These are phyloP conservation scores for Drosophila sturtevanti DNA, from an alignment of 1,140 invertebrate species.

Conservation along the genomic window DNA sequence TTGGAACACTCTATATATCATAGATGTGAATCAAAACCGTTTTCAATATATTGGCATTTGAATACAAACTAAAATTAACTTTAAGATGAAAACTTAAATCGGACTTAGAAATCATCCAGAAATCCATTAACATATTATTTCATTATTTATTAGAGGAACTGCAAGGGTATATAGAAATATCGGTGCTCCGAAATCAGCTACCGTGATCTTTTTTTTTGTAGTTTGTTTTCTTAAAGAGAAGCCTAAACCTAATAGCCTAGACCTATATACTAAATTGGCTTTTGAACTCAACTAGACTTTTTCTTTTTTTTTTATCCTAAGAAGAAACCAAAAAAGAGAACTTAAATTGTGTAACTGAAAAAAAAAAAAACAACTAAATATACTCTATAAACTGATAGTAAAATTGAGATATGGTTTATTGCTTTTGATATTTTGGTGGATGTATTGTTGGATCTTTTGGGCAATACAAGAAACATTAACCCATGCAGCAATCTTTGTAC, in stretches of 20 bases:
- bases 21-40: too few relatives aligned
- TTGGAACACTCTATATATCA: too few relatives aligned
- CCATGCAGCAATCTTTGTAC: conserved; percentile 5
- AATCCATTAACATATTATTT: too few relatives aligned
- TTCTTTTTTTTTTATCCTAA: not conserved
- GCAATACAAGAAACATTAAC: conserved; percentile 9
- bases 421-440: conserved; percentile 7
- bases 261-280: conserved; percentile 1
- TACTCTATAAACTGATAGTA: not conserved
- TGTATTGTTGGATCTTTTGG: conserved; percentile 2
- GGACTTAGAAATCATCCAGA: not conserved
- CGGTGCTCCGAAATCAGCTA: not conserved
- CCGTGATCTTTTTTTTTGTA: not conserved
- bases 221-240: not conserved
- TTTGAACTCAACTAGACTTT: conserved; percentile 6
- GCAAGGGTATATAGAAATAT: conserved; percentile 2
- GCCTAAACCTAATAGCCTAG: conserved; percentile 2
- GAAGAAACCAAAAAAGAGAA: not conserved
- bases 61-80: too few relatives aligned
- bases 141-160: not conserved
- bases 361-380: not conserved
- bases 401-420: conserved; percentile 7
- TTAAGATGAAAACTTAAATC: not conserved
- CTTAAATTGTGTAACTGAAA: not conserved
- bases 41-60: too few relatives aligned